Evolutionary conservation across 1,140 invertebrate genomes (phyloP).

Genomic region (Macrostomum lignano): DNA sequence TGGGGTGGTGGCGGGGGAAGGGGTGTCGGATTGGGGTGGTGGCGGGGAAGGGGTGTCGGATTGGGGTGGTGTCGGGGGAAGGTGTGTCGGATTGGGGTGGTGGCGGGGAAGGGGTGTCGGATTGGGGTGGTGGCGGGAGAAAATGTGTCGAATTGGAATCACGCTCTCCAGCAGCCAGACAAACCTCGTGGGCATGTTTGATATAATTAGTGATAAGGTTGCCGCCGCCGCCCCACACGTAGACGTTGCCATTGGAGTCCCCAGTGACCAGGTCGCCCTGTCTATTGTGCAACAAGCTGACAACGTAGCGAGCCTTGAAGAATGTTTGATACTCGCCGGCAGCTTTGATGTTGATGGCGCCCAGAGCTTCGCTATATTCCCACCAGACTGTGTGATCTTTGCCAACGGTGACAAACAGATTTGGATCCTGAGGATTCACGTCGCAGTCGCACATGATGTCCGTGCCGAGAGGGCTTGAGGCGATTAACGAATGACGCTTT

Average conservation of each 20-base stretch:
- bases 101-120: neutral
- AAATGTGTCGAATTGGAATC: neutral
- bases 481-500: no score
- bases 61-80: neutral
- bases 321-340: conserved; percentile 38
- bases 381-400: conserved; percentile 66
- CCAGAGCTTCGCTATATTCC: conserved; percentile 40
- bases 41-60: neutral
- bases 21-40: neutral
- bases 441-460: no score
- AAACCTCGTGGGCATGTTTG: conserved; percentile 53
- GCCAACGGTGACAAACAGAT: conserved; percentile 56
- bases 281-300: conserved; percentile 53
- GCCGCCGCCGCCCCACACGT: conserved; percentile 44
- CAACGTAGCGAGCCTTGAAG: conserved; percentile 35
- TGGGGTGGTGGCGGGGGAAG: neutral
- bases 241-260: conserved; percentile 61
- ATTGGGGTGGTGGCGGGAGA: neutral
- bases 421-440: no score
- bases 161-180: neutral
- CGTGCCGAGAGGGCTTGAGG: no score
- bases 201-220: conserved; percentile 36
- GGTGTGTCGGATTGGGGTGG: neutral
- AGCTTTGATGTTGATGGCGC: conserved; percentile 41
- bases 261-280: conserved; percentile 62